Evolutionary conservation across 2,888 invertebrate species (phyloP), one percentile per base, ranked within the genome.

Genomic region (Cephus pygmeus): DNA sequence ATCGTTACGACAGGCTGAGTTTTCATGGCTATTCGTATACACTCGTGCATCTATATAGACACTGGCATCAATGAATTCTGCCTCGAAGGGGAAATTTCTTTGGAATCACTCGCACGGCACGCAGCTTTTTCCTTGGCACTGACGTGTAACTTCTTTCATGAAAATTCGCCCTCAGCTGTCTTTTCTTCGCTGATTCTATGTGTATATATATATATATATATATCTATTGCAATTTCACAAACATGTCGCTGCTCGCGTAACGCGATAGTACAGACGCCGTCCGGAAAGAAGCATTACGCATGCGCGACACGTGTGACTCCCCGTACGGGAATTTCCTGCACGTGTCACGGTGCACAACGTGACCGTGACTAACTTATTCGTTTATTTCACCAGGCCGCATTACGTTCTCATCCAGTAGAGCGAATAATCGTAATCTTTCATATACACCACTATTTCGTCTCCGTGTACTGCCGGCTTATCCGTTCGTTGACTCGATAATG

Each of bases 301-400:
- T 71, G 34, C 34, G 71, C 71, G 33, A 71, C 31, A 71, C 71
- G 34, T 34, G 71, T 71, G 31, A 34, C 71, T 23, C 34, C 71
- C 15, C 71, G 71, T 33, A 71, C 71, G 71, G 71, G 71, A 71
- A 71, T 71, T 71, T 71, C 71, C 31, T 34, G 71, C 71, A 71
- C 71, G 71, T 71, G 71, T 71, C 71, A 71, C 31, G 31, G 71
- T 71, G 71, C 71, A 71, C 34, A 71, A 71, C 71, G 71, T 34
- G 71, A 71, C 71, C 71, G 71, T 71, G 71, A 71, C 71, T 71
- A 34, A 71, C 33, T 31, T 9, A 71, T 71, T 71, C 71, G 71
- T 71, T 71, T 34, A 71, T 71, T 71, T 71, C 31, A 15, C 31
- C 71, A 34, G 71, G 31, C 12, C 71, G 31, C 56, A 23, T 71